phyloP scores from a whole-genome alignment of 1,140 invertebrate genomes.

The Psix sp. region DNA sequence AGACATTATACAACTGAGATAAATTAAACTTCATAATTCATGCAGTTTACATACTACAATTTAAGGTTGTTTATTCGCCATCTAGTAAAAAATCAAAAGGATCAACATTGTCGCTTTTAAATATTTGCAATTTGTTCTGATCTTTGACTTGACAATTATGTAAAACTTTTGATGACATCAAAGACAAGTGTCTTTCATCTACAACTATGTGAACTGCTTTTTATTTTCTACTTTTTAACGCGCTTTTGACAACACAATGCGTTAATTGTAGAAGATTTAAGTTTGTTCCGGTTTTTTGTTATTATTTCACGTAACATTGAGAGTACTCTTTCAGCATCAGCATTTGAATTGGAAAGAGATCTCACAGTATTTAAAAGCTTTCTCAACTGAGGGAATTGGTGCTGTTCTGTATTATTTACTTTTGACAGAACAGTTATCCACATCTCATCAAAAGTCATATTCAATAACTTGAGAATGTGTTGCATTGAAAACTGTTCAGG shows the following conservation, averaged over 20 bases:
- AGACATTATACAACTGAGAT: no score
- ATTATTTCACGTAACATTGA: conserved; percentile 25
- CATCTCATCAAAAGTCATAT: conserved; percentile 11
- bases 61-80: no score
- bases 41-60: no score
- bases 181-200: conserved; percentile 6
- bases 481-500: neutral
- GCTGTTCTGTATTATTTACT: neutral
- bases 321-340: conserved; percentile 27
- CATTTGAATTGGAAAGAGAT: conserved; percentile 36
- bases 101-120: no score
- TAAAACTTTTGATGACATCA: conserved; percentile 8
- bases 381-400: neutral
- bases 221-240: conserved; percentile 7
- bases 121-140: no score
- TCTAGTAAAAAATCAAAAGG: no score
- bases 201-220: conserved; percentile 15
- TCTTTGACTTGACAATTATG: conserved; percentile 1
- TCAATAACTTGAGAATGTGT: neutral
- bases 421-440: conserved; percentile 10
- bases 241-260: conserved; percentile 18
- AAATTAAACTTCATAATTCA: no score
- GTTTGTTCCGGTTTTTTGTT: conserved; percentile 28
- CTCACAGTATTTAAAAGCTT: conserved; percentile 3
- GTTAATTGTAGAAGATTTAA: neutral